A percentile compares a stretch with the other conserved stretches of the same genome.
phyloP scores from a whole-genome alignment of 2,888 invertebrate genomes.

The Cheilosia grossa region DNA sequence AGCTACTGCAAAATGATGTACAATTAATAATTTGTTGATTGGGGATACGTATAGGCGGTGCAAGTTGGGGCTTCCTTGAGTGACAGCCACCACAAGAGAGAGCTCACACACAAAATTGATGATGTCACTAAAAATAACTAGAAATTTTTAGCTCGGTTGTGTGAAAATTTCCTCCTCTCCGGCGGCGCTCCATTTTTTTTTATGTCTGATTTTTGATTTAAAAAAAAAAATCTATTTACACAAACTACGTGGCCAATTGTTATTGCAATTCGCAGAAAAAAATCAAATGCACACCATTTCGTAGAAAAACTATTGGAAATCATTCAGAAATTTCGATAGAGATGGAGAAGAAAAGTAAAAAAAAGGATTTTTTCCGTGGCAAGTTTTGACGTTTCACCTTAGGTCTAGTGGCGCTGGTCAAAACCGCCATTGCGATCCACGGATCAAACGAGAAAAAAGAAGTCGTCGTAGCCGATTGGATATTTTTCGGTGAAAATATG shows the following conservation, averaged over 20 bases:
- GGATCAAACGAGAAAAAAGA: conserved; percentile 47
- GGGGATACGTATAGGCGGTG: conserved; percentile 14
- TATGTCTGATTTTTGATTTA: not conserved
- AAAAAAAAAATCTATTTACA: conserved; percentile 51
- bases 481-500: conserved; percentile 31
- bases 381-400: conserved; percentile 70
- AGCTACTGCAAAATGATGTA: conserved; percentile 53
- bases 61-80: conserved; percentile 63
- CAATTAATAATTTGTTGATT: conserved; percentile 68
- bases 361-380: conserved; percentile 67
- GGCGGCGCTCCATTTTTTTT: conserved; percentile 58
- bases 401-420: conserved; percentile 59
- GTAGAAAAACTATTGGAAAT: conserved; percentile 22
- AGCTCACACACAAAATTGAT: conserved; percentile 72
- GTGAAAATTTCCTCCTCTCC: conserved; percentile 65
- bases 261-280: conserved; percentile 9
- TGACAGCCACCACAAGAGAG: conserved; percentile 69
- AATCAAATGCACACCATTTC: conserved; percentile 2
- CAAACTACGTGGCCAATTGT: conserved; percentile 22
- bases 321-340: conserved; percentile 56
- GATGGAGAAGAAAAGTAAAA: conserved; percentile 25
- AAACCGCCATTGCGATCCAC: conserved; percentile 72
- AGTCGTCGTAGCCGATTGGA: conserved; percentile 43
- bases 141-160: conserved; percentile 61
- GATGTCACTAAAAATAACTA: conserved; percentile 75